A percentile compares a stretch with the other conserved stretches of the same genome.
phyloP scores from a whole-genome alignment of 2,113 vertebrate genomes.

The Leptobrachium leishanense region DNA sequence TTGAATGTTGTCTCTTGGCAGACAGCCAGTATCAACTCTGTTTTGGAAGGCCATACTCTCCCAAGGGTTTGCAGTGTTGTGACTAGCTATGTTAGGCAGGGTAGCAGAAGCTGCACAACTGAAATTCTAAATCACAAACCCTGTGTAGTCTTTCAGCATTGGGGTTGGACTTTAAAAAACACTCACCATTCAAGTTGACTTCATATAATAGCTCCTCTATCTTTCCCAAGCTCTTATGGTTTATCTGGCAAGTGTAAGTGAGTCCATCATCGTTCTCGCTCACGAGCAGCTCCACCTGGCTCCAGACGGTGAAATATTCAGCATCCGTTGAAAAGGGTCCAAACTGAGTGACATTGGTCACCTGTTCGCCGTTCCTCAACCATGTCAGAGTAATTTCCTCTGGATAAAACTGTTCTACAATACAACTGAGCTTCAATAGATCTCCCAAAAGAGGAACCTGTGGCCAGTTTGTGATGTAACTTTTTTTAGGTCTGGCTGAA shows the following conservation, averaged over 20 bases:
- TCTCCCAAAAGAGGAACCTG: slow-evolving; percentile 55
- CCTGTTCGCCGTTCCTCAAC: slow-evolving; percentile 55
- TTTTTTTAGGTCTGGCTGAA: slow-evolving; percentile 59
- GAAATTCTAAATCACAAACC: too few relatives aligned
- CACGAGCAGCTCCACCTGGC: slow-evolving; percentile 57
- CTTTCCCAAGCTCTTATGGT: slow-evolving; percentile 61
- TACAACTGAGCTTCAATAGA: slow-evolving; percentile 61
- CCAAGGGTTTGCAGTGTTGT: too few relatives aligned
- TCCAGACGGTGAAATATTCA: slow-evolving; percentile 60
- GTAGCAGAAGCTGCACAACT: too few relatives aligned
- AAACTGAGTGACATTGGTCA: slow-evolving; percentile 49
- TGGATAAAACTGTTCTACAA: slow-evolving; percentile 64
- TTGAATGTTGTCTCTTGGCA: too few relatives aligned
- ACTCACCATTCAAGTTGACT: slow-evolving; percentile 61
- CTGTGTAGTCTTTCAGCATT: too few relatives aligned
- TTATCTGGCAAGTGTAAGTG: slow-evolving; percentile 57
- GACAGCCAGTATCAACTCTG: too few relatives aligned
- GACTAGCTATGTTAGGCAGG: too few relatives aligned
- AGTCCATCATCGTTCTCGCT: slow-evolving; percentile 56
- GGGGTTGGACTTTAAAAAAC: too few relatives aligned
- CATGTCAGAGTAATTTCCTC: slow-evolving; percentile 55
- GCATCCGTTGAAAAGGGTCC: slow-evolving; percentile 59
- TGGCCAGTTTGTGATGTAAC: slow-evolving; percentile 61
- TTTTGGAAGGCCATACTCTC: too few relatives aligned
- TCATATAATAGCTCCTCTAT: slow-evolving; percentile 58